phyloP scores from a whole-genome alignment of 2,888 invertebrate genomes.

The Erpobdella octoculata region DNA sequence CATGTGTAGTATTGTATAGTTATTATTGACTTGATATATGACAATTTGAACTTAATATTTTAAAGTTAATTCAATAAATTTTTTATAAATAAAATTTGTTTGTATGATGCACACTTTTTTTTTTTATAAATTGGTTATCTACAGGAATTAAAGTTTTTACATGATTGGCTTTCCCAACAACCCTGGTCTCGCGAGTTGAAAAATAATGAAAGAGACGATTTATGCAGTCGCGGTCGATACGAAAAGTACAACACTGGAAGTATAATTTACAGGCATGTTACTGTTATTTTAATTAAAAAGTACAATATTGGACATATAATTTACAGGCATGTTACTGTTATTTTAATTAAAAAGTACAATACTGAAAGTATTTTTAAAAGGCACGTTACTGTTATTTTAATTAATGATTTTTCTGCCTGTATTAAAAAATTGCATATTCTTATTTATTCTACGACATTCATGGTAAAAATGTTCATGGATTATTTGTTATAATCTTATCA shows the following conservation, averaged over 20 bases:
- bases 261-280: neutral
- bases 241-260: neutral
- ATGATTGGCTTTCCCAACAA: neutral
- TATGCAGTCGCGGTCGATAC: neutral
- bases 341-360: neutral
- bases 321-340: neutral
- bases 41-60: too few species aligned
- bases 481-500: too few species aligned
- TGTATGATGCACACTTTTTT: too few species aligned
- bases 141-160: neutral
- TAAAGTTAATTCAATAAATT: too few species aligned
- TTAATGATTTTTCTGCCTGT: too few species aligned
- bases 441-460: too few species aligned
- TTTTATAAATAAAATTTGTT: too few species aligned
- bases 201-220: slow-evolving; percentile 1
- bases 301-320: neutral
- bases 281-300: neutral
- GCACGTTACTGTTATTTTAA: neutral
- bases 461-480: too few species aligned
- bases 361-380: neutral
- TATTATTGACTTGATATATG: too few species aligned
- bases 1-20: too few species aligned
- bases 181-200: neutral
- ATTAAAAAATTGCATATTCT: too few species aligned
- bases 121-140: too few species aligned